Percentiles rank a stretch among this genome's conserved stretches.
These are phyloP conservation scores for Melanostigma gelatinosum DNA, from an alignment of 2,113 vertebrate species.

Conservation along the genomic window DNA sequence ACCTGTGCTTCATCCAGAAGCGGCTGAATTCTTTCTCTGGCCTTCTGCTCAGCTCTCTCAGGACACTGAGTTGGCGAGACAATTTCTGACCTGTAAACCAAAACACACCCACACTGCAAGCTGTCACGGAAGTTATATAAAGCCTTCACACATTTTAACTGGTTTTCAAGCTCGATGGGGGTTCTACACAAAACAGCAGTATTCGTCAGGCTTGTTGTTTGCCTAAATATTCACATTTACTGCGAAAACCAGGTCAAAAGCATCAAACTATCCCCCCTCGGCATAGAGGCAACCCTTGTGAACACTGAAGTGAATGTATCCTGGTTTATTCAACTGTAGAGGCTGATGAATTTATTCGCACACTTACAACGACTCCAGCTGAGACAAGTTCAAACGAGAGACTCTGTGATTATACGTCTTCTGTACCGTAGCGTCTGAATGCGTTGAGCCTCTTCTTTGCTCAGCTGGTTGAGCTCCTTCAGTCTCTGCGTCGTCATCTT, in stretches of 20 bases:
- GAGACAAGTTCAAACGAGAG: no score
- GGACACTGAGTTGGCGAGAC: conserved; percentile 70
- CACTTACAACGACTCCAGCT: neutral
- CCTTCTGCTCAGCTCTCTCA: conserved; percentile 72
- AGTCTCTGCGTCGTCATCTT: conserved; percentile 70
- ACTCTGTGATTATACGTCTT: neutral
- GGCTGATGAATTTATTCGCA: neutral
- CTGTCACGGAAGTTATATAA: conserved; percentile 11
- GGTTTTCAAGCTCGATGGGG: neutral
- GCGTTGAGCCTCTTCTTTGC: conserved; percentile 66
- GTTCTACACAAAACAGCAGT: neutral
- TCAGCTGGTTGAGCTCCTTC: conserved; percentile 72
- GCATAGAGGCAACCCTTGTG: neutral
- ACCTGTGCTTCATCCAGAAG: conserved; percentile 80
- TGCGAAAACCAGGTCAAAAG: neutral
- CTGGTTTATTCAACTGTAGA: neutral
- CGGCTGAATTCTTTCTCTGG: conserved; percentile 68
- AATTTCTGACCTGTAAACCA: conserved; percentile 74
- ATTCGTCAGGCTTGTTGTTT: neutral
- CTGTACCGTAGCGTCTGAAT: conserved; percentile 75
- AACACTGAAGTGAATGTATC: neutral
- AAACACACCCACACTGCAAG: conserved; percentile 49
- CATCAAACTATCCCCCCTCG: neutral
- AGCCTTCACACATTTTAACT: neutral
- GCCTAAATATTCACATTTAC: conserved; percentile 8